Evolutionary conservation across 2,888 invertebrate species (phyloP).

Genomic region (Cyclophora albipunctata): DNA sequence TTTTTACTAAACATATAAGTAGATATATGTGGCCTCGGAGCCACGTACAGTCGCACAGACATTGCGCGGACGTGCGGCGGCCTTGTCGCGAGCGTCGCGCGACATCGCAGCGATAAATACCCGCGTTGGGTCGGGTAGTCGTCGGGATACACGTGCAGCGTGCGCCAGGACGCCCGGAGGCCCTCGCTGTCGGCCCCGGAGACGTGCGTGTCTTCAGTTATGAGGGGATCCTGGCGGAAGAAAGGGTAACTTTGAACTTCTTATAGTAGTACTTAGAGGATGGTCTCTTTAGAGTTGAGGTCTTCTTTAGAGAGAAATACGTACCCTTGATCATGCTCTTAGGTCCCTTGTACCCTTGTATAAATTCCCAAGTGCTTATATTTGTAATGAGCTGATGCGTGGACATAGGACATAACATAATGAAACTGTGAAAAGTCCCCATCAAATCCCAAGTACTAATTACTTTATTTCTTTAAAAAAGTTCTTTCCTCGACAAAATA

Average conservation of each 20-base stretch:
- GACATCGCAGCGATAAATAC: conserved; percentile 56
- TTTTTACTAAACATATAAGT: conserved; percentile 71
- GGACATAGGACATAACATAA: no score
- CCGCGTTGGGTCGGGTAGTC: conserved; percentile 62
- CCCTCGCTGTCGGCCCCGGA: conserved; percentile 63
- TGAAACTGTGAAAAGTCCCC: no score
- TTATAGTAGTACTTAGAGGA: background rate
- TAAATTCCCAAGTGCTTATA: no score
- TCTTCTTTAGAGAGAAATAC: no score
- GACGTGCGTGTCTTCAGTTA: conserved; percentile 54
- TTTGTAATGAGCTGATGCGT: no score
- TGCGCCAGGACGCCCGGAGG: conserved; percentile 60
- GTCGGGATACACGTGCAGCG: conserved; percentile 58
- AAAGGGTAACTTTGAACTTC: background rate
- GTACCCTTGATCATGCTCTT: no score
- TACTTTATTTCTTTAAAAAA: no score
- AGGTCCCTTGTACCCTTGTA: no score
- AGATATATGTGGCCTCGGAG: conserved; percentile 60
- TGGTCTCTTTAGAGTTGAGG: background rate
- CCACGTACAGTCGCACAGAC: conserved; percentile 64
- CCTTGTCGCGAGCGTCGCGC: conserved; percentile 51
- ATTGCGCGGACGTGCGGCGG: conserved; percentile 57
- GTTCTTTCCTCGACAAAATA: no score
- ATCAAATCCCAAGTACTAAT: no score
- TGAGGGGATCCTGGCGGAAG: conserved; percentile 50